Base-by-base conservation (phyloP, 2,888 invertebrate species). In the Pycnomerus fuliginosus region DNA sequence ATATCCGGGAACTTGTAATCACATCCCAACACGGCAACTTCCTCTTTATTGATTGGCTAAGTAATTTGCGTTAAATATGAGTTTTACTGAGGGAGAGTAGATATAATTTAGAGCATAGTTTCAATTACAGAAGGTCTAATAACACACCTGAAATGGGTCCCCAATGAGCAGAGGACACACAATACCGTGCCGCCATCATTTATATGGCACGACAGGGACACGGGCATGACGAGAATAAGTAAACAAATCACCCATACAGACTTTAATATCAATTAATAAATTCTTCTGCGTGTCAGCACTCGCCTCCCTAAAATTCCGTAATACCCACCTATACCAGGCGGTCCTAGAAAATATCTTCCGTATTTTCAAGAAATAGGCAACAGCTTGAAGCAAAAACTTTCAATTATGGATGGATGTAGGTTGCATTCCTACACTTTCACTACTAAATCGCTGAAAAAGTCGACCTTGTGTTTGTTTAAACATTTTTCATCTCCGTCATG, bases 51-150 rank as follows among this genome's bases (percentile, higher is more conserved):
- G n/a, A 31, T 31, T 16, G 16, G 16, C 16, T 16, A 31, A 24
- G 17, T 34, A 16, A 37, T 37, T 29, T 13, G 4, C 31, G 31
- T 30, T 29, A 41, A 40, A 41, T 34, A 28, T 22, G 35, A 43
- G 16, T 43, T 30, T 36, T 36, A n/a, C 32, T 22, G 29, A 16
- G 34, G 16, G 11, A 16, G 15, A 13, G 23, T 14, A 11, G 32
- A 52, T 40, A 53, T 50, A 52, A 57, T 55, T 53, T 54, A 43
- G 51, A 53, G 50, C 51, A 49, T 51, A 58, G 60, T 60, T 60
- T 61, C 60, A 60, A 61, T 60, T 60, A 60, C 56, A 58, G 44
- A 49, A 53, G 56, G 56, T 59, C 58, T 56, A 60, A 60, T 61
- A 60, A 58, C 53, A 56, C 56, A 58, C 57, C 59, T 56, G 56